Evolutionary conservation across 2,797 vertebrate genomes (phyloP), one percentile per base, ranked within the genome.

Genomic region (Hapalemur alaotrensis): DNA sequence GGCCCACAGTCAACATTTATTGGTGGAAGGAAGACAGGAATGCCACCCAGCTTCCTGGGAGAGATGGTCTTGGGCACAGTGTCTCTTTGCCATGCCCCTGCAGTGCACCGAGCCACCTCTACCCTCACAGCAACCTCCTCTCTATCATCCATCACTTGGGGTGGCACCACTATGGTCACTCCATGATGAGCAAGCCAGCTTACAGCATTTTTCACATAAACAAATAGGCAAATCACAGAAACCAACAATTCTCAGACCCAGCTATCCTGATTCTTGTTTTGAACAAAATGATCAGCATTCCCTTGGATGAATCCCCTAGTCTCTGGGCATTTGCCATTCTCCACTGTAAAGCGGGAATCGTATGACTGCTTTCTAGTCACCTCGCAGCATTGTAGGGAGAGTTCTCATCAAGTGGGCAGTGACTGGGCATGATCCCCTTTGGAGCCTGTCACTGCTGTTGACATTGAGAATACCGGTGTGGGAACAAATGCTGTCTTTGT

Each of bases 401-500:
- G 72, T 88, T 75, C 89, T 96, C 81, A 90, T 67, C 52, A 76
- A 96, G 80, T 69, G 57, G 80, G 65, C 91, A 96, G 84, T 75
- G 76, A 78, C 92, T 80, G 81, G 81, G n/a, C 48, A 52, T 92
- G 95, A 95, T 96, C 89, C 59, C 88, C 82, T 95, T 89, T 89
- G 93, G 96, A 97, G 91, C 82, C 85, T 97, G 93, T 97, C 85
- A 95, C 95, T 94, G 91, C 82, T 95, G 82, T 86, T 96, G 95
- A 95, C 89, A 92, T 69, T 91, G 79, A 97, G 75, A 96, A 95
- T 88, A 73, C 76, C 82, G 30, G 91, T 90, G 59, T 93, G 75
- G 78, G 79, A 97, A 98, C 96, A 97, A 98, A 96, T 95, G 85
- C 79, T 95, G 88, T 72, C 95, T 96, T 98, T 98, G 98, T 97